Evolutionary conservation across 2,113 vertebrate genomes (phyloP), one percentile per base, ranked within the genome.

Genomic region (Colossoma macropomum): DNA sequence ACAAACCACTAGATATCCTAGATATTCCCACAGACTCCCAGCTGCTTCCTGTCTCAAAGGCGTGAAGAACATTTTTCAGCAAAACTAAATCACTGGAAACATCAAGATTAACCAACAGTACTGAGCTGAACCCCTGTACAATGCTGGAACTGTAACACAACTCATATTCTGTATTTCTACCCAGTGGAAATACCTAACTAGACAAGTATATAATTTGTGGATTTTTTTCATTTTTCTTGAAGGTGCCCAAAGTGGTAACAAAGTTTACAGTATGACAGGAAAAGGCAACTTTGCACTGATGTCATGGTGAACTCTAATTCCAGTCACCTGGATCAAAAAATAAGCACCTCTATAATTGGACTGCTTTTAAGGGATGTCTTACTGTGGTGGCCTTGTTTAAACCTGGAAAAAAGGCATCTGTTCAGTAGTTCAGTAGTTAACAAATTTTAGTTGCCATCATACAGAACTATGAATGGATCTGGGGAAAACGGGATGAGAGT

Each of bases 331-430:
- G 17, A 81, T 60, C 62, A 83, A 78, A 77, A 52, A 59, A 28
- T 21, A 13, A 72, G 48, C 19, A 52, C 60, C 30, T 74, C 70
- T 75, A 19, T 72, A 23, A 30, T 45, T 72, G 54, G 76, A 54
- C n/a, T 52, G 62, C 56, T 52, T 76, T 84, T 52, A 71, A 63
- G 41, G 34, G 72, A 45, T 23, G 16, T 80, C 41, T 80, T 32
- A 28, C 62, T 62, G 60, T 2, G 1, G 13, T 62, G 75, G 75
- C 32, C 79, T 74, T 45, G n/a, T 76, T 71, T 70, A 56, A 71
- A 77, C 79, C 45, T 38, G 50, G 73, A 69, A 17, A 75, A 81
- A 76, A 84, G 59, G 60, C 25, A 30, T 75, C 59, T 32, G 30
- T 78, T 62, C 45, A 60, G 38, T 32, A 52, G 30, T 78, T 62